A percentile compares a stretch with the other conserved stretches of the same genome.
phyloP scores from a whole-genome alignment of 2,113 vertebrate genomes.

The Boleophthalmus pectinirostris region DNA sequence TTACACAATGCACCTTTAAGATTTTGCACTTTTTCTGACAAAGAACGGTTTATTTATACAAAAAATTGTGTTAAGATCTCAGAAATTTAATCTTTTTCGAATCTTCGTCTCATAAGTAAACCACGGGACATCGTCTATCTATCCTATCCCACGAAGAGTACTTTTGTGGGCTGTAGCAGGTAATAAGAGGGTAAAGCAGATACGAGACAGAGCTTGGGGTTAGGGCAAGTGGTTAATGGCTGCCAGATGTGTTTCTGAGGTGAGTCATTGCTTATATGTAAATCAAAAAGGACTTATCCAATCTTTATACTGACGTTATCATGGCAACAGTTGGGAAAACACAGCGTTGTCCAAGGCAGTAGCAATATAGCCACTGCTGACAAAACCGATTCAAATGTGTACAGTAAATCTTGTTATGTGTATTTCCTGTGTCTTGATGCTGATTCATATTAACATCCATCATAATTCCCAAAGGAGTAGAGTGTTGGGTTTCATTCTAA shows the following conservation, averaged over 20 bases:
- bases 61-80: constrained; percentile 20
- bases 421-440: constrained; percentile 14
- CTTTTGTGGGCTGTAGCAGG: constrained; percentile 48
- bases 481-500: constrained; percentile 33
- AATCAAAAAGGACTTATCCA: constrained; percentile 43
- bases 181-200: constrained; percentile 61
- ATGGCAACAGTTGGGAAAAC: constrained; percentile 18
- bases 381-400: constrained; percentile 14
- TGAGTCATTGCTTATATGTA: constrained; percentile 52
- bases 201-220: constrained; percentile 48
- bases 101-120: constrained; percentile 28
- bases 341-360: constrained; percentile 12
- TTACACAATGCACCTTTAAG: too few relatives aligned
- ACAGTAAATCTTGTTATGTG: constrained; percentile 3
- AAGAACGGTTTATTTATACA: constrained; percentile 7
- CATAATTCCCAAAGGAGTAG: constrained; percentile 14
- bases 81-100: constrained; percentile 12
- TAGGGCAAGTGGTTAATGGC: constrained; percentile 65
- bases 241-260: constrained; percentile 68
- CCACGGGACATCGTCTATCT: constrained; percentile 18
- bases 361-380: constrained; percentile 21
- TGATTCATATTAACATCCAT: constrained; percentile 24
- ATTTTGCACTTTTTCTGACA: too few relatives aligned
- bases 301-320: constrained; percentile 38
- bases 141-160: constrained; percentile 7